Conservation (phyloP, 2,888 invertebrate species). For the Nemurella pictetii region DNA sequence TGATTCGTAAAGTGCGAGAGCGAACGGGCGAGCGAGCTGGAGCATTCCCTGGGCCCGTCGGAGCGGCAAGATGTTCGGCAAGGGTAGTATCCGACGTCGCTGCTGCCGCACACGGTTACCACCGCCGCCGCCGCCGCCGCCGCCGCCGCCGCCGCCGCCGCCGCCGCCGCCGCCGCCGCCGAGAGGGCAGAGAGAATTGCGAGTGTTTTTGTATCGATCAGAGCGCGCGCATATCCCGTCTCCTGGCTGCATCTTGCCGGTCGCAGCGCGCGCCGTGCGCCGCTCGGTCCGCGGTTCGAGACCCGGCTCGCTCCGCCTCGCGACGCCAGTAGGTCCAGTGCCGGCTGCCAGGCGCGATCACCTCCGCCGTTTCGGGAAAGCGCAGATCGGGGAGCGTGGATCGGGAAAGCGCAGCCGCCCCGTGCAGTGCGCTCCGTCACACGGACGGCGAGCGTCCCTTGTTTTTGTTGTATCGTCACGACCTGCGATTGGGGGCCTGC, state of each 20-base stretch:
- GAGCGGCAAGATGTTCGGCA: not conserved
- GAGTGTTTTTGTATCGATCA: not conserved
- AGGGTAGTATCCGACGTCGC: conserved; percentile 9
- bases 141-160: not conserved
- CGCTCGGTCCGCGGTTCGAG: not conserved
- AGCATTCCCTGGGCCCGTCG: not conserved
- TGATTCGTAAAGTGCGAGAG: not conserved
- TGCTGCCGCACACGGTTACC: not conserved
- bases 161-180: not conserved
- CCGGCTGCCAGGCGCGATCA: not conserved
- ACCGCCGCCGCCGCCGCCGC: conserved; percentile 13
- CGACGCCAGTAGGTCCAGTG: conserved; percentile 1
- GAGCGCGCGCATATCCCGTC: not conserved
- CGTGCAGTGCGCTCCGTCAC: too few relatives aligned
- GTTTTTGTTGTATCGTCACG: too few relatives aligned
- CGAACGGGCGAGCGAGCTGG: not conserved
- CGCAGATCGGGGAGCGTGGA: too few relatives aligned
- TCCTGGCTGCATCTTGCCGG: not conserved
- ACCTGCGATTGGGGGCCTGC: not conserved
- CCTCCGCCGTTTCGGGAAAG: too few relatives aligned
- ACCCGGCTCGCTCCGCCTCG: too few relatives aligned
- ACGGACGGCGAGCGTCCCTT: too few relatives aligned
- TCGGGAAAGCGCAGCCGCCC: too few relatives aligned
- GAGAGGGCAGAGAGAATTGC: not conserved
- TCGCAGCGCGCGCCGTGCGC: not conserved